phyloP scores from a whole-genome alignment of 2,113 vertebrate species.

The Sialia sialis region DNA sequence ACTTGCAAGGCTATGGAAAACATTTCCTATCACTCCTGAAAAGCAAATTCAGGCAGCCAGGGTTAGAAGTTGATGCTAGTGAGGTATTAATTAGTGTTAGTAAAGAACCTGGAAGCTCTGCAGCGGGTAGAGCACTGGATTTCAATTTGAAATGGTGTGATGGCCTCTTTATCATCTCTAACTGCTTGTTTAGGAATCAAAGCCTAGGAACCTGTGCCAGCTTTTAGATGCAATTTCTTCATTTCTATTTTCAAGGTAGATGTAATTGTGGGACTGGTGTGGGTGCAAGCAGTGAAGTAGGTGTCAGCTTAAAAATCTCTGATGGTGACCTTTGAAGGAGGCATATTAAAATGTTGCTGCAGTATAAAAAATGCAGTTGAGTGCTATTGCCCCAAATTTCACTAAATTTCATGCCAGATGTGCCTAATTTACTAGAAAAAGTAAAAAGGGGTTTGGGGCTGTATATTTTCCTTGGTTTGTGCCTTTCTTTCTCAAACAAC shows the following conservation, averaged over 20 bases:
- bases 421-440: neutral
- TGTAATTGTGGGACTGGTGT: neutral
- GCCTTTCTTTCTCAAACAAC: neutral
- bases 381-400: neutral
- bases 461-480: neutral
- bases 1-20: neutral
- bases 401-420: neutral
- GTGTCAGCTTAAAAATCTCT: neutral
- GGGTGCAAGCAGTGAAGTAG: neutral
- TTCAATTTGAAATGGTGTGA: neutral
- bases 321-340: neutral
- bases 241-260: neutral
- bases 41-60: conserved; percentile 14
- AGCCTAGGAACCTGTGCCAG: neutral
- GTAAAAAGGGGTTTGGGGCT: rapidly evolving
- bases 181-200: neutral
- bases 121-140: neutral
- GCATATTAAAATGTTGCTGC: rapidly evolving
- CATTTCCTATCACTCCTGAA: neutral
- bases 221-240: neutral
- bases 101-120: neutral
- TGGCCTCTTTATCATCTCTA: neutral
- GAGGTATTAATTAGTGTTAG: neutral
- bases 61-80: neutral
- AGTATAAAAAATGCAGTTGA: neutral